Evolutionary conservation across 2,888 invertebrate species (phyloP).

Genomic region (Synanthedon andrenaeformis): DNA sequence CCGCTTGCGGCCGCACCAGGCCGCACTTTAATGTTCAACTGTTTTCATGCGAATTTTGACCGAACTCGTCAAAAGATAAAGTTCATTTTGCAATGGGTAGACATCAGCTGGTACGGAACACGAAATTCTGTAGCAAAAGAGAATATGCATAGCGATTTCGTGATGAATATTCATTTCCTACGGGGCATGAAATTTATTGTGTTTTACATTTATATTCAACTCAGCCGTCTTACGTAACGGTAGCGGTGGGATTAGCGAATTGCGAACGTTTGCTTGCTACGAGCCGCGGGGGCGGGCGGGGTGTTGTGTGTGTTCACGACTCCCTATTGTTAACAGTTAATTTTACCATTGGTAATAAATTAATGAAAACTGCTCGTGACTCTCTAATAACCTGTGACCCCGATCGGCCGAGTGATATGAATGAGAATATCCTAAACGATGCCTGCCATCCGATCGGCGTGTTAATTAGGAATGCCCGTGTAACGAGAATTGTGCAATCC

Average conservation of each 20-base stretch:
- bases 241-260: slow-evolving; percentile 69
- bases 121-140: slow-evolving; percentile 60
- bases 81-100: slow-evolving; percentile 36
- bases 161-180: slow-evolving; percentile 72
- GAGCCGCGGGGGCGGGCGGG: too few relatives aligned
- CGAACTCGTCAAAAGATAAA: slow-evolving; percentile 33
- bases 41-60: slow-evolving; percentile 40
- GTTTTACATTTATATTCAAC: slow-evolving; percentile 71
- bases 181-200: slow-evolving; percentile 72
- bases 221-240: slow-evolving; percentile 70
- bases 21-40: slow-evolving; percentile 31
- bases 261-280: slow-evolving; percentile 38
- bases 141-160: slow-evolving; percentile 71
- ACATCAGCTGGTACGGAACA: slow-evolving; percentile 37
- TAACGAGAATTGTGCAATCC: neutral
- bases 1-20: slow-evolving; percentile 40
- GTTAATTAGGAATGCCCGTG: neutral
- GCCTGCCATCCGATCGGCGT: neutral
- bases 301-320: slow-evolving; percentile 47
- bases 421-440: neutral
- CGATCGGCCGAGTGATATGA: neutral
- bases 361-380: slow-evolving; percentile 49
- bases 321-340: slow-evolving; percentile 46
- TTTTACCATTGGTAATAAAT: slow-evolving; percentile 50
- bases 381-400: slow-evolving; percentile 28